Evolutionary conservation across 2,888 invertebrate genomes (phyloP).

Genomic region (Tortricodes alternella): DNA sequence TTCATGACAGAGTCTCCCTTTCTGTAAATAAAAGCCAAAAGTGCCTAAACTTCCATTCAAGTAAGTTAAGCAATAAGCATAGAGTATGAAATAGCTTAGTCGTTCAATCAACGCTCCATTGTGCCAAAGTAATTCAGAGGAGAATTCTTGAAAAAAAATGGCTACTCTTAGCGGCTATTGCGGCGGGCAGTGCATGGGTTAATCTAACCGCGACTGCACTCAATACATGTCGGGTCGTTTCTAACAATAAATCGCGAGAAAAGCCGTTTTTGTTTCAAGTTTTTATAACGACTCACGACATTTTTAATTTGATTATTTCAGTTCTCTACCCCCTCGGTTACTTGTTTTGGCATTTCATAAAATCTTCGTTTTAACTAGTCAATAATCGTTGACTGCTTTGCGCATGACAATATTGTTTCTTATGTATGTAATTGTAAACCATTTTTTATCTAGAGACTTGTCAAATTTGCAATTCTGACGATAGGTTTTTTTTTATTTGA

Average conservation of each 20-base stretch:
- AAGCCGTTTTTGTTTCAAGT: too few species aligned
- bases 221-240: too few species aligned
- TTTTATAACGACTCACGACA: too few species aligned
- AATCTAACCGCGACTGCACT: too few species aligned
- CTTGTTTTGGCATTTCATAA: slow-evolving; percentile 34
- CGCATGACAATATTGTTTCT: slow-evolving; percentile 40
- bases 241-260: too few species aligned
- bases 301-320: slow-evolving; percentile 18
- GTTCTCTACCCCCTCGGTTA: slow-evolving; percentile 15
- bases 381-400: slow-evolving; percentile 39
- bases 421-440: slow-evolving; percentile 26
- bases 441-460: slow-evolving; percentile 12
- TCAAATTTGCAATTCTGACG: slow-evolving; percentile 8
- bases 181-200: too few species aligned
- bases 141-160: background rate
- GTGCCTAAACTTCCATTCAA: slow-evolving; percentile 42
- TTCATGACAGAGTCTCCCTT: background rate
- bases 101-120: slow-evolving; percentile 29
- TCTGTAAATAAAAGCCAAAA: slow-evolving; percentile 48
- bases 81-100: slow-evolving; percentile 3
- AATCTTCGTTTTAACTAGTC: slow-evolving; percentile 39
- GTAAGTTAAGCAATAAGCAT: slow-evolving; percentile 29
- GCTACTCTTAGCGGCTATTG: too few species aligned
- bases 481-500: background rate
- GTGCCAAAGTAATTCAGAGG: slow-evolving; percentile 41